These are phyloP conservation scores for Microctonus brassicae DNA, from an alignment of 2,888 invertebrate species.

Conservation along the genomic window DNA sequence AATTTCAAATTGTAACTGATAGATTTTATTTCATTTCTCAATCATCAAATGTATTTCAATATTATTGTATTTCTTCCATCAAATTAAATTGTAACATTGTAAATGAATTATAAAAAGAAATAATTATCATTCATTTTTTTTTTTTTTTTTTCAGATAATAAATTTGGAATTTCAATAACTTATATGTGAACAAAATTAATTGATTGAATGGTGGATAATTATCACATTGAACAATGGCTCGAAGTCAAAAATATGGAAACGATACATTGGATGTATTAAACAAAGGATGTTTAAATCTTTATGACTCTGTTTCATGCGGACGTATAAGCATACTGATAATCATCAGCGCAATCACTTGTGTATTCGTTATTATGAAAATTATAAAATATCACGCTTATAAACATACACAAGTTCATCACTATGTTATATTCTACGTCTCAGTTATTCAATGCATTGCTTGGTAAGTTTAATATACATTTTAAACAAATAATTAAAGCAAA, in stretches of 20 bases:
- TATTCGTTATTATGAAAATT: slow-evolving; percentile 64
- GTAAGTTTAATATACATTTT: too few species aligned
- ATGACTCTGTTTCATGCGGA: slow-evolving; percentile 69
- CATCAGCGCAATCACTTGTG: slow-evolving; percentile 66
- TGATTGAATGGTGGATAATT: not conserved
- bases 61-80: too few species aligned
- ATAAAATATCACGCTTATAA: slow-evolving; percentile 68
- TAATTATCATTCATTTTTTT: too few species aligned
- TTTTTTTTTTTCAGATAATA: too few species aligned
- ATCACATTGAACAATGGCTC: slow-evolving; percentile 44
- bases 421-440: slow-evolving; percentile 71
- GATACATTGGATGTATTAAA: slow-evolving; percentile 68
- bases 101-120: too few species aligned
- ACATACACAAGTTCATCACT: slow-evolving; percentile 71
- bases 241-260: slow-evolving; percentile 63
- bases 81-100: too few species aligned
- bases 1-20: too few species aligned
- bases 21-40: too few species aligned
- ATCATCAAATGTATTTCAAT: too few species aligned
- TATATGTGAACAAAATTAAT: too few species aligned
- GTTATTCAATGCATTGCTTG: slow-evolving; percentile 69
- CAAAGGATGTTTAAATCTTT: slow-evolving; percentile 69
- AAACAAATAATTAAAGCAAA: too few species aligned
- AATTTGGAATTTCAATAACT: too few species aligned
- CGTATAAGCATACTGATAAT: slow-evolving; percentile 69